Conservation (phyloP, 92 coral and sea anemone species). For the Heliopora coerulea region DNA sequence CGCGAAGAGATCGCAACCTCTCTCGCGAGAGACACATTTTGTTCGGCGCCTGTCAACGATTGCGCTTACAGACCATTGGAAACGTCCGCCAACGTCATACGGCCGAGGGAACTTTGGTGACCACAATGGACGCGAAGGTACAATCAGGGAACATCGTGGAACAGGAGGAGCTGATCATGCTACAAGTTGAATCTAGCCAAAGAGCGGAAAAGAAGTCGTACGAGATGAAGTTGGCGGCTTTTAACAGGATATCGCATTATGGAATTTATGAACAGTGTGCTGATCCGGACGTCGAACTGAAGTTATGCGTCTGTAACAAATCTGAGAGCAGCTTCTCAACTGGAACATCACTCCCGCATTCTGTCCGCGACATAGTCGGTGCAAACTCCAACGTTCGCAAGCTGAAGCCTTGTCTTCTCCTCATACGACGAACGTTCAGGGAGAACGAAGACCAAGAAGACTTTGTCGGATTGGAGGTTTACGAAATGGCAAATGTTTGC, state of each 20-base stretch:
- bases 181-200: conserved; percentile 55
- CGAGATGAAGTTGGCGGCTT: conserved; percentile 55
- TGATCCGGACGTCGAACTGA: conserved; percentile 51
- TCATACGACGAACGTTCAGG: conserved; percentile 6
- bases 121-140: conserved; percentile 58
- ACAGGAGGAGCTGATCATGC: conserved; percentile 67
- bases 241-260: conserved; percentile 62
- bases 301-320: conserved; percentile 62
- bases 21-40: conserved; percentile 1
- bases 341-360: not conserved
- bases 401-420: conserved; percentile 13
- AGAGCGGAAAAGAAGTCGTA: conserved; percentile 31
- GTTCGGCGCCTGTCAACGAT: conserved; percentile 56
- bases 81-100: conserved; percentile 64
- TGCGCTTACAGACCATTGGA: conserved; percentile 49
- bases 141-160: conserved; percentile 66
- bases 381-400: not conserved
- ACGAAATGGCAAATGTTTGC: conserved; percentile 20
- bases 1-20: not conserved
- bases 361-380: conserved; percentile 6
- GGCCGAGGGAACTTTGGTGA: conserved; percentile 48
- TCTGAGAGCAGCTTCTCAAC: not conserved
- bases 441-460: not conserved
- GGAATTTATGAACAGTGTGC: conserved; percentile 62
- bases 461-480: conserved; percentile 7